phyloP scores from a whole-genome alignment of 2,797 vertebrate species.

The Tachyglossus aculeatus region DNA sequence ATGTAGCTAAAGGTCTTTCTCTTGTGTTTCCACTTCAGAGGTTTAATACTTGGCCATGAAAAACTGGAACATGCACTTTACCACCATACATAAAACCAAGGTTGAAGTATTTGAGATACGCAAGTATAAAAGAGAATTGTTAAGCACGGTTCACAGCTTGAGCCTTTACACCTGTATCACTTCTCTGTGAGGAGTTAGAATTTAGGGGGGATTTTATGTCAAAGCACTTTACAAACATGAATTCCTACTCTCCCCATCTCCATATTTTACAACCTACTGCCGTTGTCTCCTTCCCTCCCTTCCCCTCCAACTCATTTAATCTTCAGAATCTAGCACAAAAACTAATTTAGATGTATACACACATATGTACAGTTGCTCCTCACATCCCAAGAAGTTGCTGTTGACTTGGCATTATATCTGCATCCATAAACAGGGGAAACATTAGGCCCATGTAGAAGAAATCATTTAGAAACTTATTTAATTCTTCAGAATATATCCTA shows the following conservation, averaged over 20 bases:
- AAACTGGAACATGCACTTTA: background rate
- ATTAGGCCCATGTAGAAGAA: too few species aligned
- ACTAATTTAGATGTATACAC: background rate
- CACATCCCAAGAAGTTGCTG: too few species aligned
- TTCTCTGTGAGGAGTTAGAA: too few species aligned
- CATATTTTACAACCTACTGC: too few species aligned
- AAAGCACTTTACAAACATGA: background rate
- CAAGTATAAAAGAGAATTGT: background rate
- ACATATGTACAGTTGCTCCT: too few species aligned
- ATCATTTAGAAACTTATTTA: too few species aligned
- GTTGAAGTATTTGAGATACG: background rate
- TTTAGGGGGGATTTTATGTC: too few species aligned
- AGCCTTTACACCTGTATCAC: background rate
- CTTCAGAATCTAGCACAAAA: background rate
- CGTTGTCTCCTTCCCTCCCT: background rate
- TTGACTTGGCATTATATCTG: too few species aligned
- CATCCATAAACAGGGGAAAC: too few species aligned
- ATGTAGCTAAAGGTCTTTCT: background rate
- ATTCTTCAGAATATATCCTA: too few species aligned
- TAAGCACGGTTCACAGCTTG: background rate
- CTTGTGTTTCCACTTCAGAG: conserved; percentile 23
- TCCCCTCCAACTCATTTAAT: background rate
- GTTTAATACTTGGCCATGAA: conserved; percentile 4
- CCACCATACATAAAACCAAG: background rate
- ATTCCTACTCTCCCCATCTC: background rate